These are phyloP conservation scores for Cuniculus paca DNA, from an alignment of 2,797 vertebrate species.

Conservation along the genomic window DNA sequence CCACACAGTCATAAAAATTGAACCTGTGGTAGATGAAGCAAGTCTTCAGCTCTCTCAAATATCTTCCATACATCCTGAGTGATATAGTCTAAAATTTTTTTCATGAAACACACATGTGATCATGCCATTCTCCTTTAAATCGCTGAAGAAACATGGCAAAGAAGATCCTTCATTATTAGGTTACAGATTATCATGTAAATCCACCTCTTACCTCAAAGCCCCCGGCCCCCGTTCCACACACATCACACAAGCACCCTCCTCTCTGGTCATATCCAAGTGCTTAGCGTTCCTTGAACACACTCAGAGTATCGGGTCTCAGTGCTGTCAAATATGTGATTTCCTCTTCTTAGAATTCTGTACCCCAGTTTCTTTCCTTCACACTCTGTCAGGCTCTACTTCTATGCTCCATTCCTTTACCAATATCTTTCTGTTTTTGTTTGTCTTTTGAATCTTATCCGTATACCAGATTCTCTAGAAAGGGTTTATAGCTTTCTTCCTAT, in stretches of 20 bases:
- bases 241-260: not conserved
- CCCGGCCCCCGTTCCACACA: accelerated
- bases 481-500: not conserved
- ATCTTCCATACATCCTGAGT: not conserved
- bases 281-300: not conserved
- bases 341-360: not conserved
- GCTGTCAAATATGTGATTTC: not conserved
- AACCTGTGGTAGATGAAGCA: not conserved
- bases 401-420: accelerated
- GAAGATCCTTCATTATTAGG: not conserved
- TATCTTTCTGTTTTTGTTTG: not conserved
- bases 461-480: not conserved
- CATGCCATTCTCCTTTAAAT: not conserved
- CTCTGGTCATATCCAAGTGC: no score
- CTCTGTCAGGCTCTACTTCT: not conserved
- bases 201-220: not conserved
- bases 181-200: not conserved
- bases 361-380: not conserved
- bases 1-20: not conserved
- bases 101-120: not conserved
- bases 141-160: not conserved
- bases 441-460: not conserved
- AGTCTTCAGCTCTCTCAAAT: not conserved
- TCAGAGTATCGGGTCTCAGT: accelerated
- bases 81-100: not conserved